Percentiles rank a stretch among this genome's conserved stretches.
Evolutionary conservation across 2,888 invertebrate genomes (phyloP).

Genomic region (Amorpha juglandis): DNA sequence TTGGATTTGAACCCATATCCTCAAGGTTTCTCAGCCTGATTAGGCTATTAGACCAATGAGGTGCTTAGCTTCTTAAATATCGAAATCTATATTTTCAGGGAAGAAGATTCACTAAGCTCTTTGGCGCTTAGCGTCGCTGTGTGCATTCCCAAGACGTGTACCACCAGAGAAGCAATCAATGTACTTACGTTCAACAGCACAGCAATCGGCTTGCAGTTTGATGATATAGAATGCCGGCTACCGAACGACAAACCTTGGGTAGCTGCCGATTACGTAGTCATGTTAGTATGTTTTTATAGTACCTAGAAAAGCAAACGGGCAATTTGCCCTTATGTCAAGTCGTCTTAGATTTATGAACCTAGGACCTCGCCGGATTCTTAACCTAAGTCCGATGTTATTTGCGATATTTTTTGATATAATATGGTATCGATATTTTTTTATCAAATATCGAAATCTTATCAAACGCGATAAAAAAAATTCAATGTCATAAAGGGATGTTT

Average conservation of each 20-base stretch:
- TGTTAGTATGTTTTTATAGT: slow-evolving; percentile 54
- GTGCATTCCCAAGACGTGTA: slow-evolving; percentile 67
- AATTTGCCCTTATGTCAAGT: too few species aligned
- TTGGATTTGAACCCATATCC: too few species aligned
- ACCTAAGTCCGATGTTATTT: background rate
- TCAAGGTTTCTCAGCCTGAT: too few species aligned
- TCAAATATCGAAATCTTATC: too few species aligned
- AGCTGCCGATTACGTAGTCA: slow-evolving; percentile 65
- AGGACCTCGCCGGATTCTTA: too few species aligned
- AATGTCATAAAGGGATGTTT: too few species aligned
- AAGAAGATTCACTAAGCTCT: background rate
- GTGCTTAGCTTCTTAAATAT: background rate
- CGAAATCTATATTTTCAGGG: background rate
- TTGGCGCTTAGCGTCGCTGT: slow-evolving; percentile 49
- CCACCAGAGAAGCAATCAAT: slow-evolving; percentile 53
- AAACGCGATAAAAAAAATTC: too few species aligned
- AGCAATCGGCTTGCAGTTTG: slow-evolving; percentile 45
- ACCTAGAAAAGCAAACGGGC: background rate
- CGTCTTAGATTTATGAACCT: too few species aligned
- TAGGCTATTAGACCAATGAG: too few species aligned
- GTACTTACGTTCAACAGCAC: slow-evolving; percentile 45
- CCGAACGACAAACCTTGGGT: slow-evolving; percentile 71
- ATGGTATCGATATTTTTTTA: too few species aligned
- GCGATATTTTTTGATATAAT: too few species aligned
- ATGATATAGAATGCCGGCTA: slow-evolving; percentile 61